phyloP scores from a whole-genome alignment of 2,888 invertebrate genomes.

The Parnassius apollo region DNA sequence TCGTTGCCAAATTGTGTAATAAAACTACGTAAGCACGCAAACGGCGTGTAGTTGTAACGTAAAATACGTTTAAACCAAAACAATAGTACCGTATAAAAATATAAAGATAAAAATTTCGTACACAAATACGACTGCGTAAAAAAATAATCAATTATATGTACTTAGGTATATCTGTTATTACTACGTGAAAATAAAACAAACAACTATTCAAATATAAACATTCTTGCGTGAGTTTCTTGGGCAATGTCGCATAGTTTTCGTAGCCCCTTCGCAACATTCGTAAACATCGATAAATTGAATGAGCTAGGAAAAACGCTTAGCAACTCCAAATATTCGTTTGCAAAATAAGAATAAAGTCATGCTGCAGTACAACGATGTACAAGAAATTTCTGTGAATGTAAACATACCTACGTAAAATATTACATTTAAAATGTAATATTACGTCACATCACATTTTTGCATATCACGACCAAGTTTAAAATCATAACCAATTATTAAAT shows the following conservation, averaged over 20 bases:
- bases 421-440: no score
- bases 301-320: constrained; percentile 47
- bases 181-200: constrained; percentile 23
- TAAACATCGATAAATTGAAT: constrained; percentile 40
- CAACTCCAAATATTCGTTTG: constrained; percentile 35
- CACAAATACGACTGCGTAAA: constrained; percentile 1
- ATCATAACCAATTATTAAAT: no score
- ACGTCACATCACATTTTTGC: no score
- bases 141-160: constrained; percentile 11
- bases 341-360: constrained; percentile 33
- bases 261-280: constrained; percentile 33
- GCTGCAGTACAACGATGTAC: neutral
- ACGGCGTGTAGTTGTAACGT: no score
- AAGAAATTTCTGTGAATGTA: no score
- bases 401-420: no score
- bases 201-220: constrained; percentile 26
- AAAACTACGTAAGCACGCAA: neutral
- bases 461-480: no score
- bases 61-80: no score
- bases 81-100: no score
- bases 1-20: constrained; percentile 1
- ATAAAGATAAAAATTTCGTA: neutral
- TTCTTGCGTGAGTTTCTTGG: constrained; percentile 29
- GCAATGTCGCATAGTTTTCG: constrained; percentile 43
- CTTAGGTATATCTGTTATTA: constrained; percentile 15